These are phyloP conservation scores for Sciurus carolinensis DNA, from an alignment of 2,797 vertebrate species.

Conservation along the genomic window DNA sequence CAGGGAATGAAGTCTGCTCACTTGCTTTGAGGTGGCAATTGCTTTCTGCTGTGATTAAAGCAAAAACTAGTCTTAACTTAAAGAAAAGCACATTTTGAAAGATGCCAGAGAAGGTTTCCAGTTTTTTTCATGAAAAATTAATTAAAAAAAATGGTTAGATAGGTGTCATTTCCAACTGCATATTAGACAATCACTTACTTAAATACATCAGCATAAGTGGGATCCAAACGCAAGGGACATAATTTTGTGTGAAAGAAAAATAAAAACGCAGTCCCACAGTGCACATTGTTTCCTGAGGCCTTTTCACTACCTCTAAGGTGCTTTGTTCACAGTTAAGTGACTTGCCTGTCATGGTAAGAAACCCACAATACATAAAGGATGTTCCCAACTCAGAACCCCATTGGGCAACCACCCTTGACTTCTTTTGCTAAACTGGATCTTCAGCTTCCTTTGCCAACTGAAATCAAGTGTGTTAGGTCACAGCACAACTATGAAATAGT, in stretches of 20 bases:
- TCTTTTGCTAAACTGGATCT: constrained; percentile 72
- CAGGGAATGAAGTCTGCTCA: not conserved
- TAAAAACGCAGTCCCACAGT: not conserved
- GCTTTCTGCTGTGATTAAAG: not conserved
- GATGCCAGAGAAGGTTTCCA: not conserved
- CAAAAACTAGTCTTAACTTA: not conserved
- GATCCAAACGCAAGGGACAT: not conserved
- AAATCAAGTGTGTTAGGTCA: constrained; percentile 73
- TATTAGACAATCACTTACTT: not conserved
- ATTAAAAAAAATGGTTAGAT: not conserved
- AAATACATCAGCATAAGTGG: not conserved
- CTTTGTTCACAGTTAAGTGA: not conserved
- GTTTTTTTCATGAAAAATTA: constrained; percentile 27
- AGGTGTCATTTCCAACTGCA: not conserved
- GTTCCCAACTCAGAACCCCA: not conserved
- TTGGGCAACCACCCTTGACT: constrained; percentile 4
- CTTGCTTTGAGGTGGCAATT: not conserved
- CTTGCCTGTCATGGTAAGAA: not conserved
- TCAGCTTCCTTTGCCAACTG: constrained; percentile 78
- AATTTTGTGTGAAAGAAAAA: constrained; percentile 54
- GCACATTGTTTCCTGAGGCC: not conserved
- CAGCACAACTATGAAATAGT: not conserved
- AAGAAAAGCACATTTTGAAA: not conserved
- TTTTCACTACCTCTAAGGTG: not conserved
- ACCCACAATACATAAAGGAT: not conserved